Conservation (phyloP, 2,113 vertebrate species). For the Haplotaxodon microlepis region DNA sequence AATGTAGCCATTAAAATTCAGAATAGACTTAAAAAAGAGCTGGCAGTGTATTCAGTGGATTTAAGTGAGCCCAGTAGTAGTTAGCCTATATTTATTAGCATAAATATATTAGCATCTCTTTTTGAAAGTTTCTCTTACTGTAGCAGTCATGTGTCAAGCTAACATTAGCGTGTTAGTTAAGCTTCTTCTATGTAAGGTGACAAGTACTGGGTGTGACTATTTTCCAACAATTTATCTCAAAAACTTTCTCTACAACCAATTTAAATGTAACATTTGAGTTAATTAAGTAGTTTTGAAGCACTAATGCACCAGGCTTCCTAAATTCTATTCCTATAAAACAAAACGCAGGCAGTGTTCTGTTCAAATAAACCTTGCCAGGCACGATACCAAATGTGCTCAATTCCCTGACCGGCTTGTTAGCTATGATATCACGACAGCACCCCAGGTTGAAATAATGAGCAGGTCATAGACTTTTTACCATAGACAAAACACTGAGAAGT, state of each 20-base stretch:
- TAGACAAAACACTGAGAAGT: conserved; percentile 49
- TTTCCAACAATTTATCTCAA: background rate
- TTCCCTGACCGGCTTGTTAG: background rate
- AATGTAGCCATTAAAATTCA: background rate
- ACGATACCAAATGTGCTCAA: background rate
- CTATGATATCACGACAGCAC: background rate
- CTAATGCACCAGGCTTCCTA: background rate
- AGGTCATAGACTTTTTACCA: conserved; percentile 17
- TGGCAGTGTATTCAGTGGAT: background rate
- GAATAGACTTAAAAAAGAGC: background rate
- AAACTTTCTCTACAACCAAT: background rate
- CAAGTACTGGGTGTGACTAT: background rate
- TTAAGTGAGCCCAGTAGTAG: background rate
- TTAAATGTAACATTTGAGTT: background rate
- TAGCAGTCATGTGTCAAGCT: background rate
- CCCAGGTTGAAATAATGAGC: conserved; percentile 30
- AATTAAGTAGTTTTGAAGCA: background rate
- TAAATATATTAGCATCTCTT: background rate
- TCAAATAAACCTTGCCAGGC: background rate
- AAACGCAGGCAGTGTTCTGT: background rate
- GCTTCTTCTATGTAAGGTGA: background rate
- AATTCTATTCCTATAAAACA: background rate
- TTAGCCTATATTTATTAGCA: background rate
- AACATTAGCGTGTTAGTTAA: background rate
- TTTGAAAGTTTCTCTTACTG: background rate